phyloP scores from a whole-genome alignment of 2,113 vertebrate species.

The Hippocampus zosterae region DNA sequence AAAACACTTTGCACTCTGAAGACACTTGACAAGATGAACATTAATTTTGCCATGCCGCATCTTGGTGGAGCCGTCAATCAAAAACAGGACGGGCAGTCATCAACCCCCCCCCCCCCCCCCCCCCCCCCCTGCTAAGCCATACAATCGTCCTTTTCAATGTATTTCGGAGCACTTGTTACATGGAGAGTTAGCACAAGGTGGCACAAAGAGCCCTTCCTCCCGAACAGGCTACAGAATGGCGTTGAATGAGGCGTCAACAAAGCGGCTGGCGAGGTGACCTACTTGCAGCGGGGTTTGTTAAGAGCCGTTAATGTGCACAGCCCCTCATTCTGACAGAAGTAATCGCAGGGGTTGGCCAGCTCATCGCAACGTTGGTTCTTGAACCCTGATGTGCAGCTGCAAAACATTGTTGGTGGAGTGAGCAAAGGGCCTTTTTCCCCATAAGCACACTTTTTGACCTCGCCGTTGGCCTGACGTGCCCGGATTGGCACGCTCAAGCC shows the following conservation, averaged over 20 bases:
- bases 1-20: background rate
- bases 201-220: constrained; percentile 19
- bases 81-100: constrained; percentile 1
- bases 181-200: constrained; percentile 47
- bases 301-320: constrained; percentile 99
- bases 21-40: background rate
- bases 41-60: background rate
- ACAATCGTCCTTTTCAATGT: background rate
- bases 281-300: constrained; percentile 99
- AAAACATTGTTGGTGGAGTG: constrained; percentile 88
- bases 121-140: background rate
- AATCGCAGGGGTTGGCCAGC: constrained; percentile 99
- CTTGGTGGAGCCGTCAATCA: background rate
- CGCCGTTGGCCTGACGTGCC: constrained; percentile 21
- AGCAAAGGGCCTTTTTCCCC: constrained; percentile 44
- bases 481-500: constrained; percentile 28
- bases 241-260: constrained; percentile 40
- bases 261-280: constrained; percentile 74
- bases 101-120: background rate
- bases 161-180: constrained; percentile 48
- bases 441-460: constrained; percentile 37
- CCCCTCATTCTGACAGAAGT: constrained; percentile 99
- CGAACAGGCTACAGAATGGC: constrained; percentile 49
- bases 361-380: constrained; percentile 99
- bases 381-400: constrained; percentile 99